Evolutionary conservation across 2,797 vertebrate species (phyloP).

Genomic region (Sternarchorhynchus goeldii): DNA sequence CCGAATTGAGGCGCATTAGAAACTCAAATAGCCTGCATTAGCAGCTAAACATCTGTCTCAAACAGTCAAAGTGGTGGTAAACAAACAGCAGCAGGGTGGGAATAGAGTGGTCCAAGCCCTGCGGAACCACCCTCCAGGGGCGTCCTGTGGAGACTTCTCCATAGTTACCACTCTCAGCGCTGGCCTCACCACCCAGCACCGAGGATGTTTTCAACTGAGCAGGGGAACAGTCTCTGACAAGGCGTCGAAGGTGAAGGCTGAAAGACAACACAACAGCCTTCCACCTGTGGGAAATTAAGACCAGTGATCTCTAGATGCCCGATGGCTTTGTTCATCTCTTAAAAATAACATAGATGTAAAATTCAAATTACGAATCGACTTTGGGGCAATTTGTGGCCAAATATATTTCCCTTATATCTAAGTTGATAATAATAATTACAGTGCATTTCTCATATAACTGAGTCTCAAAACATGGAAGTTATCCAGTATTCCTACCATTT

Average conservation of each 20-base stretch:
- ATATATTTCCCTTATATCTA: slow-evolving; percentile 13
- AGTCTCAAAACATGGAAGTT: too few species aligned
- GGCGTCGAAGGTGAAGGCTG: slow-evolving; percentile 22
- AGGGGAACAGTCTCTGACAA: slow-evolving; percentile 42
- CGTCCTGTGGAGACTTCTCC: slow-evolving; percentile 70
- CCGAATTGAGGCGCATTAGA: slow-evolving; percentile 69
- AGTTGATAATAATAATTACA: not conserved
- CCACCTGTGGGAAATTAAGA: slow-evolving; percentile 39
- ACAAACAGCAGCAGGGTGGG: slow-evolving; percentile 76
- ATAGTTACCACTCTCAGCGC: slow-evolving; percentile 74
- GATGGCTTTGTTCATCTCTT: slow-evolving; percentile 15
- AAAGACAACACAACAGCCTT: slow-evolving; percentile 38
- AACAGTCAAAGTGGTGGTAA: slow-evolving; percentile 64
- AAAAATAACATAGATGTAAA: slow-evolving; percentile 1
- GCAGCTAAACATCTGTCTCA: slow-evolving; percentile 67
- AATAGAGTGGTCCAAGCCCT: slow-evolving; percentile 68
- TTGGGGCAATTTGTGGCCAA: not conserved
- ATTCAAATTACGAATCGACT: not conserved
- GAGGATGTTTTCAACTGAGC: slow-evolving; percentile 68
- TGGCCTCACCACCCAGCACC: slow-evolving; percentile 73
- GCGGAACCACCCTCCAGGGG: slow-evolving; percentile 69
- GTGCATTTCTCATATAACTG: not conserved
- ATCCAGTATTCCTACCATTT: not conserved
- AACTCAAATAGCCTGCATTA: slow-evolving; percentile 73
- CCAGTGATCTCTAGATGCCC: slow-evolving; percentile 35